Evolutionary conservation across 2,113 vertebrate genomes (phyloP).

Genomic region (Leptodactylus fuscus): DNA sequence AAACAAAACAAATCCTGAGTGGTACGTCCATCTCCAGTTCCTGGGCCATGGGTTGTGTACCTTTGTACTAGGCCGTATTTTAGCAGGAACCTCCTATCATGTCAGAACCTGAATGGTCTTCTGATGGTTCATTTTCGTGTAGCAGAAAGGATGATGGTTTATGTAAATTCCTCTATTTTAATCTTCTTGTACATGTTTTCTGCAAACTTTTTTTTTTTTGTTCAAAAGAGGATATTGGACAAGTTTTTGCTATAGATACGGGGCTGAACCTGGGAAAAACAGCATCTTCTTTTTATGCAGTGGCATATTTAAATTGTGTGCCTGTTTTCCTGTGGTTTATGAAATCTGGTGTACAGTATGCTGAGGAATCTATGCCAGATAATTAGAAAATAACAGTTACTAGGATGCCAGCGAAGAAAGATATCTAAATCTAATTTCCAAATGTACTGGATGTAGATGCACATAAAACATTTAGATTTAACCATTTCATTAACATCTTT

Average conservation of each 20-base stretch:
- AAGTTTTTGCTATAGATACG: conserved; percentile 24
- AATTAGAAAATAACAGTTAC: conserved; percentile 62
- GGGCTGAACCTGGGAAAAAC: conserved; percentile 69
- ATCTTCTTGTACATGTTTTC: too few species aligned
- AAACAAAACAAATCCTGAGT: too few species aligned
- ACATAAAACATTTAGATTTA: conserved; percentile 19
- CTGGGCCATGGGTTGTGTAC: too few species aligned
- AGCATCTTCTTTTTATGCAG: conserved; percentile 68
- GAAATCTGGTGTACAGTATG: conserved; percentile 74
- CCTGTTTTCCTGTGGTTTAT: conserved; percentile 73
- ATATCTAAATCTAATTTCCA: conserved; percentile 62
- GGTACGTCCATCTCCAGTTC: too few species aligned
- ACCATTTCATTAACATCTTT: neutral
- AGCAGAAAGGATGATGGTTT: too few species aligned
- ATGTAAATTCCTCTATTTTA: too few species aligned
- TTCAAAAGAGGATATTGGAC: conserved; percentile 11
- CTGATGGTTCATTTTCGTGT: too few species aligned
- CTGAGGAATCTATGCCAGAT: conserved; percentile 69
- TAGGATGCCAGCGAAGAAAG: conserved; percentile 64
- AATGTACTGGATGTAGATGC: conserved; percentile 62
- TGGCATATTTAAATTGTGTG: conserved; percentile 72
- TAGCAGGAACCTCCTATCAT: too few species aligned
- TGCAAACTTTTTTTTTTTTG: conserved; percentile 29
- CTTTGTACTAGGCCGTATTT: too few species aligned
- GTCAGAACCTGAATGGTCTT: too few species aligned